phyloP scores from a whole-genome alignment of 2,888 invertebrate species.

The Coenonympha glycerion region DNA sequence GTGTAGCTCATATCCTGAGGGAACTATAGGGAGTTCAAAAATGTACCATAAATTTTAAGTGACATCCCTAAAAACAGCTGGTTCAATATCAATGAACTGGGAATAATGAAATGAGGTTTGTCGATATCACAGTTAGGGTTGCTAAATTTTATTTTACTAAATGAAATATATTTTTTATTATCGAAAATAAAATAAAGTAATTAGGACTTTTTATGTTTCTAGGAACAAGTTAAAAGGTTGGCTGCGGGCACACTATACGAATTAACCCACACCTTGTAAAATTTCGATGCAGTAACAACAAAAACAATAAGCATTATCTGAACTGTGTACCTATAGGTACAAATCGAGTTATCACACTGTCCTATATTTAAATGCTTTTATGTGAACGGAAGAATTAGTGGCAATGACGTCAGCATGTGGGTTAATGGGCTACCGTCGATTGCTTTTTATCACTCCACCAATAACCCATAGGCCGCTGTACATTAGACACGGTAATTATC shows the following conservation, averaged over 20 bases:
- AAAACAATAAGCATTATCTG: not conserved
- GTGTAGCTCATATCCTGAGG: too few relatives aligned
- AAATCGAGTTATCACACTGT: not conserved
- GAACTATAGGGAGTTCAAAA: too few relatives aligned
- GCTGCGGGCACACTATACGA: too few relatives aligned
- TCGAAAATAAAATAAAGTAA: too few relatives aligned
- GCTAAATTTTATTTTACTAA: too few relatives aligned
- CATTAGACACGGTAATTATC: not conserved
- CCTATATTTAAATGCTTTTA: constrained; percentile 5
- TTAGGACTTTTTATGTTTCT: not conserved
- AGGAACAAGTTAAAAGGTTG: too few relatives aligned
- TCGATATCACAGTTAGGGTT: too few relatives aligned
- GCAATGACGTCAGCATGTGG: constrained; percentile 10
- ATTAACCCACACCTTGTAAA: not conserved
- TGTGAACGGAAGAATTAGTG: constrained; percentile 2
- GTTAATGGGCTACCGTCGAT: constrained; percentile 8
- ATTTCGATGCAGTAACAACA: not conserved
- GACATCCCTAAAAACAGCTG: too few relatives aligned
- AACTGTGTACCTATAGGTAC: not conserved
- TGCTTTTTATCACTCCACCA: constrained; percentile 12
- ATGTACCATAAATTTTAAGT: too few relatives aligned
- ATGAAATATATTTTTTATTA: too few relatives aligned
- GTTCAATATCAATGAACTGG: too few relatives aligned
- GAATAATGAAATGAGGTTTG: too few relatives aligned
- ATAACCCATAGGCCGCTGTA: constrained; percentile 3